phyloP scores from a whole-genome alignment of 2,888 invertebrate species.

The Eurytoma adleriae region DNA sequence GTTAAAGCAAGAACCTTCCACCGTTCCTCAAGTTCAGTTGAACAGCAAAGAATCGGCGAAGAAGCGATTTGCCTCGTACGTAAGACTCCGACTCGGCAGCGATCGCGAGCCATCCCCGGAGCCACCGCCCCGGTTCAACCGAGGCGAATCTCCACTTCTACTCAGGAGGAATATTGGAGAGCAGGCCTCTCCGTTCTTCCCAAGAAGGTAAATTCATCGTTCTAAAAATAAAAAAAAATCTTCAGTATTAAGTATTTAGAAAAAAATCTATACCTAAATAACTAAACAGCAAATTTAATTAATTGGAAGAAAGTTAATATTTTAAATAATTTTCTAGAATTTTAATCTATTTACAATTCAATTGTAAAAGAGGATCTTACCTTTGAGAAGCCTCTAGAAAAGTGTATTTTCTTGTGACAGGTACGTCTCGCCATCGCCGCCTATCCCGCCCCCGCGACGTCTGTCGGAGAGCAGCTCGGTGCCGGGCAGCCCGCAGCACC shows the following conservation, averaged over 20 bases:
- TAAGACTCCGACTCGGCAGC: slow-evolving; percentile 85
- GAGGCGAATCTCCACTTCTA: slow-evolving; percentile 78
- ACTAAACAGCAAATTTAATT: neutral
- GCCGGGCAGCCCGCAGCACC: slow-evolving; percentile 84
- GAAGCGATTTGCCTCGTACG: slow-evolving; percentile 89
- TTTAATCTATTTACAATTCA: too few species aligned
- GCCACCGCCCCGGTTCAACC: slow-evolving; percentile 73
- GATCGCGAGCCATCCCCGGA: slow-evolving; percentile 75
- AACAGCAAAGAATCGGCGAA: slow-evolving; percentile 77
- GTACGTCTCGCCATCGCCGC: slow-evolving; percentile 81
- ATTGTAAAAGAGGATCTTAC: too few species aligned
- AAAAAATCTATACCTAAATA: neutral
- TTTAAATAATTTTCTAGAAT: too few species aligned
- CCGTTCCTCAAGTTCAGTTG: slow-evolving; percentile 64
- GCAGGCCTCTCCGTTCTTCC: slow-evolving; percentile 74
- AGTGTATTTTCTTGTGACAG: slow-evolving; percentile 67
- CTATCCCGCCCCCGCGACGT: slow-evolving; percentile 81
- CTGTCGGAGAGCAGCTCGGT: slow-evolving; percentile 83
- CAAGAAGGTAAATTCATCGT: slow-evolving; percentile 68
- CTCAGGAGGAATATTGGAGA: slow-evolving; percentile 80
- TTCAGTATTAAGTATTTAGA: neutral
- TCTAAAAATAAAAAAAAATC: neutral
- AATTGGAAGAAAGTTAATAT: too few species aligned
- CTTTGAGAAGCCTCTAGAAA: neutral
- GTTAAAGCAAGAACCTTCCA: slow-evolving; percentile 69